A percentile compares a stretch with the other conserved stretches of the same genome.
Conservation (phyloP, 1,140 invertebrate species). For the Muscidifurax raptorellus region DNA sequence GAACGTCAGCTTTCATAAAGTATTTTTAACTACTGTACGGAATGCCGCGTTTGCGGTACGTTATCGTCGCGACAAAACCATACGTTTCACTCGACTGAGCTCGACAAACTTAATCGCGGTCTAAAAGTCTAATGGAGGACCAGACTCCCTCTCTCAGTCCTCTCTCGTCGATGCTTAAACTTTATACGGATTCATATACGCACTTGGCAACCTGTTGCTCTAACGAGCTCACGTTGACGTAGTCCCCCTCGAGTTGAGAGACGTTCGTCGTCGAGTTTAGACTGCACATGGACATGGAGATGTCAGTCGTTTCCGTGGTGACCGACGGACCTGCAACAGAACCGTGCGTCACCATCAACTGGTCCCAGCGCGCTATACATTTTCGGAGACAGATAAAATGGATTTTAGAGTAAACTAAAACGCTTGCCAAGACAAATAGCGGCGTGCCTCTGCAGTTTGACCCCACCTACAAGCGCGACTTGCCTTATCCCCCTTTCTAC, state of each 20-base stretch:
- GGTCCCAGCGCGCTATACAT: not conserved
- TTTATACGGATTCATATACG: conserved; percentile 48
- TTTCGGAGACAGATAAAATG: not conserved
- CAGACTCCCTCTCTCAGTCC: not conserved
- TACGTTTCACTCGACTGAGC: not conserved
- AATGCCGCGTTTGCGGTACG: too few relatives aligned
- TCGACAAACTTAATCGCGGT: not conserved
- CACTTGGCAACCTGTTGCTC: conserved; percentile 68
- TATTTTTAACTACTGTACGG: too few relatives aligned
- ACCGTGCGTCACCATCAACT: not conserved
- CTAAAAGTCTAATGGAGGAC: not conserved
- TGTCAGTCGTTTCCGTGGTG: conserved; percentile 77
- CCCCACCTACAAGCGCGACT: not conserved
- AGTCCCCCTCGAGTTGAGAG: conserved; percentile 76
- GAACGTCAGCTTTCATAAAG: too few relatives aligned
- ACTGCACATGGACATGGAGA: conserved; percentile 77
- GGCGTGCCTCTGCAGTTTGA: not conserved
- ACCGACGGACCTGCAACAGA: conserved; percentile 74
- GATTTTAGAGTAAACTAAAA: not conserved
- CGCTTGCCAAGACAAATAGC: conserved; percentile 4
- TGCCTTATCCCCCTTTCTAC: not conserved
- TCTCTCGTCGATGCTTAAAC: not conserved
- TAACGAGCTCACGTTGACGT: conserved; percentile 71
- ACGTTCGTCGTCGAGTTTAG: conserved; percentile 74
- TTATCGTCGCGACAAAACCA: not conserved